phyloP scores from a whole-genome alignment of 2,797 vertebrate genomes.

The Thripadectes ignobilis region DNA sequence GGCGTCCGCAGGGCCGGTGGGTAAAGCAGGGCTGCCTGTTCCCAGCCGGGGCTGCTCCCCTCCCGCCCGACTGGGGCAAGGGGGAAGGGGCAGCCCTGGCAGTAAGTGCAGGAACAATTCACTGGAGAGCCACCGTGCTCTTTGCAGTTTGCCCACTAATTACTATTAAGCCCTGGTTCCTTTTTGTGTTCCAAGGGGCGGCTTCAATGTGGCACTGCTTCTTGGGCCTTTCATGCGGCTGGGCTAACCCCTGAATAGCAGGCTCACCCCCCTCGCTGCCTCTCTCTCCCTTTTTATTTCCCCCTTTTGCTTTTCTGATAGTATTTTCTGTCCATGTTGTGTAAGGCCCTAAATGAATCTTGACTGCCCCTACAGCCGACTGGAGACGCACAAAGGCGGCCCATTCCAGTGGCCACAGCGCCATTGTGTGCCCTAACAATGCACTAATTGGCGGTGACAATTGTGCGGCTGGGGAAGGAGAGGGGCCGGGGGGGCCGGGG shows the following conservation, averaged over 20 bases:
- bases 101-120: slow-evolving; percentile 67
- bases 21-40: neutral
- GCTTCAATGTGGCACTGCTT: slow-evolving; percentile 71
- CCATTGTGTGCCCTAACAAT: slow-evolving; percentile 92
- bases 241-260: slow-evolving; percentile 73
- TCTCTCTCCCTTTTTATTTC: slow-evolving; percentile 46
- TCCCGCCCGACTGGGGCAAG: neutral
- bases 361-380: slow-evolving; percentile 92
- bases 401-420: slow-evolving; percentile 88
- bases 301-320: slow-evolving; percentile 85
- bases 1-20: neutral
- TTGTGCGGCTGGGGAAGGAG: slow-evolving; percentile 73
- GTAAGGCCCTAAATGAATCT: slow-evolving; percentile 91
- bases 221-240: slow-evolving; percentile 77
- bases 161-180: slow-evolving; percentile 75
- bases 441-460: slow-evolving; percentile 98
- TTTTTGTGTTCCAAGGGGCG: slow-evolving; percentile 75
- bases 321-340: slow-evolving; percentile 89
- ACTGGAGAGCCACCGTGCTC: slow-evolving; percentile 67
- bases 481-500: slow-evolving; percentile 19
- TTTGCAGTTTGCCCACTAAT: slow-evolving; percentile 81
- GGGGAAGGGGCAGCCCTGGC: slow-evolving; percentile 26
- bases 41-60: neutral
- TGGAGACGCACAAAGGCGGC: slow-evolving; percentile 92
- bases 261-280: neutral